Percentiles rank a stretch among this genome's conserved stretches.
Evolutionary conservation across 2,113 vertebrate genomes (phyloP).

Genomic region (Tyrannus savana): DNA sequence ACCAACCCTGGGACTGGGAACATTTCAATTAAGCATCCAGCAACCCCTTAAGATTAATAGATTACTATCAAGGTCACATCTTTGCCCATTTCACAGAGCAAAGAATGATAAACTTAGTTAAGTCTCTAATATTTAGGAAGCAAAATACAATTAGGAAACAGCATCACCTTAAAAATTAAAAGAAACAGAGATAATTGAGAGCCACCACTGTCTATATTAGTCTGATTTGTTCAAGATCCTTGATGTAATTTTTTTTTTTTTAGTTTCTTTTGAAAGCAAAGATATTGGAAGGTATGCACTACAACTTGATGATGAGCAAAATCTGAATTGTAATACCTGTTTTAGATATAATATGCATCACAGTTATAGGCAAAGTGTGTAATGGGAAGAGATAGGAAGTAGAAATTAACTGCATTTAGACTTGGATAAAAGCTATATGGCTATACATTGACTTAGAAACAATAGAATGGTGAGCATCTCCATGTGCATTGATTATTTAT

Average conservation of each 20-base stretch:
- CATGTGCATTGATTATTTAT: neutral
- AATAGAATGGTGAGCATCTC: neutral
- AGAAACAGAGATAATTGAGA: neutral
- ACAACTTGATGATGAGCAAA: neutral
- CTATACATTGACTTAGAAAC: neutral
- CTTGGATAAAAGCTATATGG: neutral
- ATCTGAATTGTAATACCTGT: neutral
- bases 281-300: neutral
- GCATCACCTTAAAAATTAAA: neutral
- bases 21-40: neutral
- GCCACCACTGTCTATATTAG: neutral
- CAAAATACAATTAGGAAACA: neutral
- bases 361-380: neutral
- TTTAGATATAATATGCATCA: neutral
- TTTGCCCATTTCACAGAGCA: neutral
- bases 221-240: neutral
- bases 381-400: neutral
- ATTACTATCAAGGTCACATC: neutral
- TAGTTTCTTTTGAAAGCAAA: neutral
- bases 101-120: neutral
- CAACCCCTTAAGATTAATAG: neutral
- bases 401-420: neutral
- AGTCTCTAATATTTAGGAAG: neutral
- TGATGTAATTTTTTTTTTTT: neutral
- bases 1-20: neutral